Percentiles rank a stretch among this genome's conserved stretches.
These are phyloP conservation scores for Hyperoplus immaculatus DNA, from an alignment of 2,797 vertebrate genomes.

Conservation along the genomic window DNA sequence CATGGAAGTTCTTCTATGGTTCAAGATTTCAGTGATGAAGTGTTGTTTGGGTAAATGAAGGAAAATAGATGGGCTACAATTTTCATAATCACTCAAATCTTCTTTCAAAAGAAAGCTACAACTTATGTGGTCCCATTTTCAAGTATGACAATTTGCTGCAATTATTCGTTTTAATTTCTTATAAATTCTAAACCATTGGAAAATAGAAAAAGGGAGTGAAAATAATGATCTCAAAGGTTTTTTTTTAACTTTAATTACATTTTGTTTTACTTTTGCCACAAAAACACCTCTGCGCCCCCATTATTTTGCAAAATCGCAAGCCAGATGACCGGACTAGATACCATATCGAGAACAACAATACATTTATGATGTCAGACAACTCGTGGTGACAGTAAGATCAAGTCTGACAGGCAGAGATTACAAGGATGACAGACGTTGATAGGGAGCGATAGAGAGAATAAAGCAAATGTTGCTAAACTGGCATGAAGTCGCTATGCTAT, in stretches of 20 bases:
- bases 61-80: neutral
- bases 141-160: neutral
- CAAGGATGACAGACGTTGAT: constrained; percentile 27
- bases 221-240: too few relatives aligned
- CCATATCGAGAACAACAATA: constrained; percentile 17
- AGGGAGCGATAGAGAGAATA: neutral
- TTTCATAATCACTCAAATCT: neutral
- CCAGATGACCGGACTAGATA: constrained; percentile 28
- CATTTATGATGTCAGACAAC: constrained; percentile 17
- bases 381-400: constrained; percentile 27
- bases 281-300: neutral
- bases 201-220: neutral
- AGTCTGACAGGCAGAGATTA: constrained; percentile 39
- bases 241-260: too few relatives aligned
- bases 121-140: neutral
- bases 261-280: neutral
- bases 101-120: neutral
- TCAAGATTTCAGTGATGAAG: neutral
- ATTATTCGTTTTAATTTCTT: neutral
- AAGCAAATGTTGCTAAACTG: constrained; percentile 37
- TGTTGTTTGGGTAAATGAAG: neutral
- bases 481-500: constrained; percentile 33
- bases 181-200: neutral
- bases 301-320: constrained; percentile 12
- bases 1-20: neutral